phyloP scores from a whole-genome alignment of 2,797 vertebrate species.

The Gallinago nigripennis region DNA sequence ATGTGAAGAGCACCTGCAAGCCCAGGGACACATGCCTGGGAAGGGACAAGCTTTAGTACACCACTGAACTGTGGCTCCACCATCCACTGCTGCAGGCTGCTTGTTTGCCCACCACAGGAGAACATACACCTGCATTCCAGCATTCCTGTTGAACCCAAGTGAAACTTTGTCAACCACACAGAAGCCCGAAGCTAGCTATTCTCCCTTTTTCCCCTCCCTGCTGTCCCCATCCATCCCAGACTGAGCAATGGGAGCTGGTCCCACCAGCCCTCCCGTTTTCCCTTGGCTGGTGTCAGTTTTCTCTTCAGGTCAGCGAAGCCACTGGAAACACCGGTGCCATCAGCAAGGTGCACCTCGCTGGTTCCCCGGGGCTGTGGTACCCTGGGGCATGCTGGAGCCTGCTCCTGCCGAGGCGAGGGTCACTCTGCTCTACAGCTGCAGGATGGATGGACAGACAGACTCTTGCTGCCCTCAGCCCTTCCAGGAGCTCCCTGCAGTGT shows the following conservation, averaged over 20 bases:
- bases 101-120: not conserved
- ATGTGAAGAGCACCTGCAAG: accelerated
- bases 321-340: not conserved
- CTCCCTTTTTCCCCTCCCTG: not conserved
- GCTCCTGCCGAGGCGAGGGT: not conserved
- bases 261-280: not conserved
- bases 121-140: not conserved
- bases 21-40: not conserved
- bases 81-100: not conserved
- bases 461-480: not conserved
- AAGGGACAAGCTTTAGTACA: not conserved
- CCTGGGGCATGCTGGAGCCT: not conserved
- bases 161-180: not conserved
- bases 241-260: not conserved
- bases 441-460: accelerated
- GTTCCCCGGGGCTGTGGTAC: not conserved
- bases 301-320: not conserved
- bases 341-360: not conserved
- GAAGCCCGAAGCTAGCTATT: not conserved
- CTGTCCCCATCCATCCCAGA: not conserved
- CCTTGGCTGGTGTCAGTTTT: not conserved
- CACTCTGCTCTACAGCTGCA: not conserved
- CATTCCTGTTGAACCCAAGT: not conserved
- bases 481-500: not conserved
- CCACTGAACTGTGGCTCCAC: not conserved